Evolutionary conservation across 1,140 invertebrate species (phyloP).

Genomic region (Drosophila nasuta): DNA sequence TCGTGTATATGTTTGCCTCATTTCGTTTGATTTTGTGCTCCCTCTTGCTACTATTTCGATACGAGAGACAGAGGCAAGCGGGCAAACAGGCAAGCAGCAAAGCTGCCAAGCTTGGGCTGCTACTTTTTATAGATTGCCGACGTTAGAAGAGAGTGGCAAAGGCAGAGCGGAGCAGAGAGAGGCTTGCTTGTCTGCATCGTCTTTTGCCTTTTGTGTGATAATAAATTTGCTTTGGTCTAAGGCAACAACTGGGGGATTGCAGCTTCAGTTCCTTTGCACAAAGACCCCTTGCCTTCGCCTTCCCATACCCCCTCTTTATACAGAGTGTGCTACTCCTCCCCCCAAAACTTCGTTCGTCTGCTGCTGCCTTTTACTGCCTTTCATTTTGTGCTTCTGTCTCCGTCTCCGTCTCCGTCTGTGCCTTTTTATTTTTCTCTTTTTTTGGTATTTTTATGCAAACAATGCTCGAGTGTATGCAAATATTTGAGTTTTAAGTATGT

Average conservation of each 20-base stretch:
- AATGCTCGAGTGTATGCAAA: constrained; percentile 82
- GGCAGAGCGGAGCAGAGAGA: too few relatives aligned
- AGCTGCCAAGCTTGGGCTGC: constrained; percentile 17
- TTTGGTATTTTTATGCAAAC: constrained; percentile 82
- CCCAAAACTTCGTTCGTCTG: constrained; percentile 19
- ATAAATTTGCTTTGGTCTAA: constrained; percentile 83
- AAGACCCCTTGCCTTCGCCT: neutral
- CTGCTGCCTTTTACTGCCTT: constrained; percentile 63
- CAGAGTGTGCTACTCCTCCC: neutral
- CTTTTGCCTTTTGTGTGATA: constrained; percentile 77
- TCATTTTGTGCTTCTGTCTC: constrained; percentile 49
- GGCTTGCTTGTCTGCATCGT: constrained; percentile 37
- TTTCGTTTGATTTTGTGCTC: constrained; percentile 79
- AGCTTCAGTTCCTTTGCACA: constrained; percentile 44
- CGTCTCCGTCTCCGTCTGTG: constrained; percentile 15
- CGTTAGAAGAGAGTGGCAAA: neutral
- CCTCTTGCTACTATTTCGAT: constrained; percentile 23
- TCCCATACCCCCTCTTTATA: neutral
- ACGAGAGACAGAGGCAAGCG: neutral
- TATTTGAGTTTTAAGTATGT: constrained; percentile 83
- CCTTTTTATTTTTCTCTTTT: constrained; percentile 49
- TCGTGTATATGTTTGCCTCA: constrained; percentile 62
- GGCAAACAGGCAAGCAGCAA: neutral
- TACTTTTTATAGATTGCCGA: constrained; percentile 73
- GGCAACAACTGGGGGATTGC: constrained; percentile 69